A percentile compares a stretch with the other conserved stretches of the same genome.
phyloP scores from a whole-genome alignment of 2,797 vertebrate genomes.

The Helicolenus hilgendorfi region DNA sequence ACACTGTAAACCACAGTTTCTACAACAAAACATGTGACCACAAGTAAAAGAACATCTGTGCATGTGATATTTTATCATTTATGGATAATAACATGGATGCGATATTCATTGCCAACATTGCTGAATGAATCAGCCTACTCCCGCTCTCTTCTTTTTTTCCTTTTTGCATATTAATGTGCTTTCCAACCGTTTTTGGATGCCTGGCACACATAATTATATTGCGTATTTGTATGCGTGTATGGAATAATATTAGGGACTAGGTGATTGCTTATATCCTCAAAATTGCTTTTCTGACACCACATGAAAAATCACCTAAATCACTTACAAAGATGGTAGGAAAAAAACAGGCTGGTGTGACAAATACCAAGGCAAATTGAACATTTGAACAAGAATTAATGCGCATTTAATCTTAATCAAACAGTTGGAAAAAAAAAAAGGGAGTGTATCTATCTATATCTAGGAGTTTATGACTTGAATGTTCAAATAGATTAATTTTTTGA shows the following conservation, averaged over 20 bases:
- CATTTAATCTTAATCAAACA: constrained; percentile 7
- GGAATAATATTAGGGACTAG: constrained; percentile 10
- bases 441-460: not conserved
- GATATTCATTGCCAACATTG: constrained; percentile 25
- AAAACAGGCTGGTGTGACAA: constrained; percentile 22
- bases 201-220: constrained; percentile 17
- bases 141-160: not conserved
- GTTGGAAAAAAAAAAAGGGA: not conserved
- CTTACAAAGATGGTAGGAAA: constrained; percentile 15
- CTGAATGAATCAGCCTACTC: constrained; percentile 18
- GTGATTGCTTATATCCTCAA: constrained; percentile 25
- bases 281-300: constrained; percentile 55
- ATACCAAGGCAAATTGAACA: constrained; percentile 7
- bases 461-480: not conserved
- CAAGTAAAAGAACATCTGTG: not conserved
- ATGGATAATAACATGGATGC: constrained; percentile 5
- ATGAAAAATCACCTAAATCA: constrained; percentile 46
- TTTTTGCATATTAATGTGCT: constrained; percentile 21
- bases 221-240: constrained; percentile 11
- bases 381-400: constrained; percentile 10
- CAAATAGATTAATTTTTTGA: not conserved
- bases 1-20: not conserved
- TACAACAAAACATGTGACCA: not conserved
- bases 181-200: constrained; percentile 22
- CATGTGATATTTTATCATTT: constrained; percentile 1